These are phyloP conservation scores for Arctia plantaginis DNA, from an alignment of 2,888 invertebrate species.

Conservation along the genomic window DNA sequence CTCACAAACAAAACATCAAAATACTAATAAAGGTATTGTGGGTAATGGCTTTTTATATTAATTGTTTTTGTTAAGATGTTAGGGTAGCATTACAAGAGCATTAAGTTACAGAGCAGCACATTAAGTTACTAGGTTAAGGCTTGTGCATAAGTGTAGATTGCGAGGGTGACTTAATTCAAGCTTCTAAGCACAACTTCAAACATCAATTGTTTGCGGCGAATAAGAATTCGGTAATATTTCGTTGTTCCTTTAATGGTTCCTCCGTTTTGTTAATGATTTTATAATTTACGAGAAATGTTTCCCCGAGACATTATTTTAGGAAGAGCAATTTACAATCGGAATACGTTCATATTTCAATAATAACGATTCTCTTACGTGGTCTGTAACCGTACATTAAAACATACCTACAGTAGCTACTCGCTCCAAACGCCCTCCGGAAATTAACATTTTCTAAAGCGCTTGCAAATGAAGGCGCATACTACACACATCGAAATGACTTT, in stretches of 20 bases:
- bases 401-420: conserved; percentile 37
- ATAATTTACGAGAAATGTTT: conserved; percentile 31
- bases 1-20: not conserved
- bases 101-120: not conserved
- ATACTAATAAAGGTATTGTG: not conserved
- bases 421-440: conserved; percentile 66
- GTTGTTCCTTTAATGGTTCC: not conserved
- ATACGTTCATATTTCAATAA: conserved; percentile 43
- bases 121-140: conserved; percentile 33
- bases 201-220: conserved; percentile 1
- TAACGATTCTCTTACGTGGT: conserved; percentile 39
- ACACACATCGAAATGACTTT: conserved; percentile 70
- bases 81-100: not conserved
- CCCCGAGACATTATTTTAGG: conserved; percentile 30
- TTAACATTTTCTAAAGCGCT: conserved; percentile 77
- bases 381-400: conserved; percentile 44
- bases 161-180: conserved; percentile 14
- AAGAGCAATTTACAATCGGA: conserved; percentile 32
- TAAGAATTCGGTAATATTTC: conserved; percentile 4
- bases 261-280: conserved; percentile 23
- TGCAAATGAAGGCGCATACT: conserved; percentile 71
- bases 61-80: not conserved
- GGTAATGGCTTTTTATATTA: not conserved
- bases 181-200: conserved; percentile 5
- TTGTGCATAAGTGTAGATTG: conserved; percentile 29